These are phyloP conservation scores for Botia kubotai DNA, from an alignment of 2,797 vertebrate genomes.

Conservation along the genomic window DNA sequence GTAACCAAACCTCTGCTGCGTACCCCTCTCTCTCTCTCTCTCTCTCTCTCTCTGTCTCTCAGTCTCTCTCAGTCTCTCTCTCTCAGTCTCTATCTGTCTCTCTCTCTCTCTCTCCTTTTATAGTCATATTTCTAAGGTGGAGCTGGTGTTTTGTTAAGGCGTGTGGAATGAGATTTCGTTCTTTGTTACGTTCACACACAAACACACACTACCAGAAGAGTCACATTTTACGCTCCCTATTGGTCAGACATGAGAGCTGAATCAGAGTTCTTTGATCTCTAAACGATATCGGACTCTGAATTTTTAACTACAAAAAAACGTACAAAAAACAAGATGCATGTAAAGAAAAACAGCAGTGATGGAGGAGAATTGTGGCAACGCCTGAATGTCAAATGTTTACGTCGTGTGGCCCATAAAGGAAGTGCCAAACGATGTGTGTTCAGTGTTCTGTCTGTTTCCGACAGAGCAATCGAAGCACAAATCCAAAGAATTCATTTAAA, in stretches of 20 bases:
- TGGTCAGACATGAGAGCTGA: not conserved
- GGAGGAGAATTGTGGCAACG: no score
- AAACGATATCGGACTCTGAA: not conserved
- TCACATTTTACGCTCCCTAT: constrained; percentile 1
- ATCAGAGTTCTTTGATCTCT: not conserved
- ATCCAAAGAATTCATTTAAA: no score
- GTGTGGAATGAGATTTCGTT: constrained; percentile 22
- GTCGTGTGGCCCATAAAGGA: no score
- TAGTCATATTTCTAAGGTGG: constrained; percentile 27
- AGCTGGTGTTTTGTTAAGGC: constrained; percentile 43
- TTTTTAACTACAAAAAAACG: not conserved
- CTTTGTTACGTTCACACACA: not conserved
- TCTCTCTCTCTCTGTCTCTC: not conserved
- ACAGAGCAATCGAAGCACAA: no score
- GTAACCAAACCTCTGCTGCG: not conserved
- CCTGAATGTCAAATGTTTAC: no score
- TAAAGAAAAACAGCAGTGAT: not conserved
- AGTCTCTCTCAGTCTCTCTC: not conserved
- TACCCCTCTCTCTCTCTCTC: not conserved
- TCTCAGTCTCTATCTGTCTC: not conserved
- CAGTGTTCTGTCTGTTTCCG: no score
- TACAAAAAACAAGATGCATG: not conserved
- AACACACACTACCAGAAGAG: not conserved
- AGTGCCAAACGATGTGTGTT: no score
- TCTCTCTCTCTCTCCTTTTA: constrained; percentile 18